Percentiles rank a stretch among this genome's conserved stretches.
Conservation (phyloP, 2,113 vertebrate species). For the Ifrita kowaldi region DNA sequence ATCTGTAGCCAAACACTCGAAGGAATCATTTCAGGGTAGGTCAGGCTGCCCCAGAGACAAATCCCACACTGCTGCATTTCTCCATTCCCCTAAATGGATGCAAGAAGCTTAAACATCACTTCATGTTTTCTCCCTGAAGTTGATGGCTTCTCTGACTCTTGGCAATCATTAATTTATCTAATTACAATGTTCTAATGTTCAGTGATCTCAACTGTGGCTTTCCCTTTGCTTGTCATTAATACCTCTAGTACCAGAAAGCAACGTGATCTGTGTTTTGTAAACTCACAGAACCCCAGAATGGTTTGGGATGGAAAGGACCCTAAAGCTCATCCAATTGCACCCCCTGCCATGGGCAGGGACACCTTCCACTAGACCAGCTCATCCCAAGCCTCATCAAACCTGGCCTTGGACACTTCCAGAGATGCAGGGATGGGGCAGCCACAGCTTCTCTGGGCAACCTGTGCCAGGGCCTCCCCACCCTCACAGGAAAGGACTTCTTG, state of each 20-base stretch:
- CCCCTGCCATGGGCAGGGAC: background rate
- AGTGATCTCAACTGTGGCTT: background rate
- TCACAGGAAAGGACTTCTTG: background rate
- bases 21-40: background rate
- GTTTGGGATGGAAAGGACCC: background rate
- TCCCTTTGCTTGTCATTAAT: background rate
- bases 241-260: background rate
- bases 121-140: fast-evolving
- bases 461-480: background rate
- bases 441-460: background rate
- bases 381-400: fast-evolving
- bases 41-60: background rate
- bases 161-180: background rate
- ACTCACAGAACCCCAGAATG: background rate
- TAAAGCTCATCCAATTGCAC: background rate
- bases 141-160: background rate
- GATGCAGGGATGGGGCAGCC: background rate
- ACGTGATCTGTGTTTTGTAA: background rate
- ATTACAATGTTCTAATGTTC: background rate
- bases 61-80: fast-evolving
- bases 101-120: background rate
- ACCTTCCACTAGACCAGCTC: fast-evolving
- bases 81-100: background rate
- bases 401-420: background rate
- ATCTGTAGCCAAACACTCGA: fast-evolving